Base-by-base conservation (phyloP, 2,797 vertebrate genomes). In the Rhinella marina region DNA sequence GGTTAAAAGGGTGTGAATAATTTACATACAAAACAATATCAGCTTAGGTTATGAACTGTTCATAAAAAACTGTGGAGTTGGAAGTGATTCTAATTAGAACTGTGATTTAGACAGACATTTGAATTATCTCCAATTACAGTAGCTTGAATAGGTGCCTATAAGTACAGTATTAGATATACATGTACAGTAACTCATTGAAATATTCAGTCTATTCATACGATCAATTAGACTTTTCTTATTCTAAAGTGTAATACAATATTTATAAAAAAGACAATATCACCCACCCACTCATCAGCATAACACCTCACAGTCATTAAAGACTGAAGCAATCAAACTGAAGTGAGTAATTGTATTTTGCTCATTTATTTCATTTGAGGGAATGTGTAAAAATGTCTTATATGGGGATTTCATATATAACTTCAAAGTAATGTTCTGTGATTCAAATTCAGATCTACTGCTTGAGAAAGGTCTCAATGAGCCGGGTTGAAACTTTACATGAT, bases 251-350 rank as follows among this genome's bases (percentile, higher is more conserved):
- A 77, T 52, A 77, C 13, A 77, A 54, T 77, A 54, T 77, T 25
- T 77, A 77, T n/a, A 41, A 77, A 25, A 54, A 23, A 54, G 48
- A 54, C 23, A 77, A 52, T 77, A 13, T 50, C 48, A n/a, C 50
- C 73, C 48, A 77, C 73, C 73, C 48, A 77, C 48, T 25, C 73
- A 52, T n/a, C 73, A 52, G 50, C 73, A 7, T 54, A n/a, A 77
- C 73, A 54, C 50, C 73, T 52, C 23, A 25, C 50, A 52, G 12
- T 80, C 27, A 41, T 80, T 77, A 61, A 80, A 59, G 27, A 59
- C 54, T 32, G 27, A 32, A 77, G 1, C 25, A 6, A 61, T 29
- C 4, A 59, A 32, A 61, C 27, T 29, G 9, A 61, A 21, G 56
- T 0, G 23, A 79, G 56, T 23, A 32, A 80, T 61, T 59, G 11